These are phyloP conservation scores for Micropoecilia bifurca DNA, from an alignment of 2,797 vertebrate genomes.

Conservation along the genomic window DNA sequence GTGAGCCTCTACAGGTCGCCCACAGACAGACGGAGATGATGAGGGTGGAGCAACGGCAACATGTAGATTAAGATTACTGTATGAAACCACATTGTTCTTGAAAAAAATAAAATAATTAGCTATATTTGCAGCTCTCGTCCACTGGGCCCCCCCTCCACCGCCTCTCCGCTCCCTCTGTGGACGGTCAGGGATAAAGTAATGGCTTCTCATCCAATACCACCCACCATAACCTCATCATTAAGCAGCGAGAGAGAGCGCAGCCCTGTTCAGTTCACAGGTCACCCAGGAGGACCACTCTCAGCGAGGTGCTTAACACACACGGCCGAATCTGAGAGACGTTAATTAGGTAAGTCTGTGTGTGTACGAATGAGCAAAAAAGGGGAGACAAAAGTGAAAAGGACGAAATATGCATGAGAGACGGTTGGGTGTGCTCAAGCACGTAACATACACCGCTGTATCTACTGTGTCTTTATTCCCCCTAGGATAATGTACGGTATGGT, in stretches of 20 bases:
- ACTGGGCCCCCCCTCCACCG: conserved; percentile 38
- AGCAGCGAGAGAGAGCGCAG: conserved; percentile 46
- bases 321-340: conserved; percentile 58
- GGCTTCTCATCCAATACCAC: conserved; percentile 60
- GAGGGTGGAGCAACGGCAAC: conserved; percentile 37
- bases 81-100: conserved; percentile 69
- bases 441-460: conserved; percentile 15
- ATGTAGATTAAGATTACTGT: conserved; percentile 80
- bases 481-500: conserved; percentile 71
- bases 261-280: conserved; percentile 71
- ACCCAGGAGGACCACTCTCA: conserved; percentile 64
- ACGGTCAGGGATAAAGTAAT: conserved; percentile 58
- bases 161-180: conserved; percentile 37
- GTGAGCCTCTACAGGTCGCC: conserved; percentile 49
- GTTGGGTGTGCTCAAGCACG: conserved; percentile 11
- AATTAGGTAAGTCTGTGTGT: conserved; percentile 60
- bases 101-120: conserved; percentile 18
- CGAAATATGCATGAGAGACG: conserved; percentile 4
- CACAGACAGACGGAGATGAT: conserved; percentile 54
- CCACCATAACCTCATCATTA: conserved; percentile 69
- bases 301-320: conserved; percentile 55
- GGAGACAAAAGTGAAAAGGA: conserved; percentile 32
- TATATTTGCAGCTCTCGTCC: conserved; percentile 53
- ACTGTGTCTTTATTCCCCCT: conserved; percentile 46
- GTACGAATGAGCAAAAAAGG: conserved; percentile 12